These are phyloP conservation scores for Pithys albifrons DNA, from an alignment of 2,113 vertebrate species.

Conservation along the genomic window DNA sequence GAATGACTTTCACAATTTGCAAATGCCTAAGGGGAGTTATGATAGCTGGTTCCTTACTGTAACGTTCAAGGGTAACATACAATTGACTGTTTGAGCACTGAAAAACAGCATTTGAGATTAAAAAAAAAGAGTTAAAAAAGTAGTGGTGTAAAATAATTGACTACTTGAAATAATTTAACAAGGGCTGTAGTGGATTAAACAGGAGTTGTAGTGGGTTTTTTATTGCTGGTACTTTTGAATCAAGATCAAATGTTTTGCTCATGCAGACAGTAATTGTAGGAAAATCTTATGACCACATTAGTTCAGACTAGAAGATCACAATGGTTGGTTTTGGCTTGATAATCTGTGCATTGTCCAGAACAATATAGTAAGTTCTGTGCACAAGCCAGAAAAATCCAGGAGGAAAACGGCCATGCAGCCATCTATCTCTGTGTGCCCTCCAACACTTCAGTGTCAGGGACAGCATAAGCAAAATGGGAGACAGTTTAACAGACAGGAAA, in stretches of 20 bases:
- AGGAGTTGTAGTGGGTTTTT: background rate
- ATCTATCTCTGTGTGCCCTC: background rate
- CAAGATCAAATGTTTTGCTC: background rate
- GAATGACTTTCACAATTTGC: constrained; percentile 10
- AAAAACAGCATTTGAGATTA: background rate
- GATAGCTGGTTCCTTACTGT: background rate
- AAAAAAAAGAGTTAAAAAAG: background rate
- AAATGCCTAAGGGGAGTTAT: background rate
- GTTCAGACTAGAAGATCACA: background rate
- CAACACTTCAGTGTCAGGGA: background rate
- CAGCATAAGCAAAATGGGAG: fast-evolving
- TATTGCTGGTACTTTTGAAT: background rate
- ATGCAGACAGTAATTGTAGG: background rate
- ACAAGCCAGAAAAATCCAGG: background rate
- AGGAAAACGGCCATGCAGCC: background rate
- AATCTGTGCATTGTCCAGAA: background rate
- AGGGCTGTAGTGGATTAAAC: background rate
- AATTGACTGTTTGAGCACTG: background rate
- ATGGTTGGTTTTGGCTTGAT: background rate
- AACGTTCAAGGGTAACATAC: background rate
- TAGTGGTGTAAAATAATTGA: background rate
- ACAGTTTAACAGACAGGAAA: background rate
- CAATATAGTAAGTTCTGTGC: background rate
- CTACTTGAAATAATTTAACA: background rate
- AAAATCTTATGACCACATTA: background rate